These are phyloP conservation scores for Polydrusus tereticollis DNA, from an alignment of 2,888 invertebrate genomes.

Conservation along the genomic window DNA sequence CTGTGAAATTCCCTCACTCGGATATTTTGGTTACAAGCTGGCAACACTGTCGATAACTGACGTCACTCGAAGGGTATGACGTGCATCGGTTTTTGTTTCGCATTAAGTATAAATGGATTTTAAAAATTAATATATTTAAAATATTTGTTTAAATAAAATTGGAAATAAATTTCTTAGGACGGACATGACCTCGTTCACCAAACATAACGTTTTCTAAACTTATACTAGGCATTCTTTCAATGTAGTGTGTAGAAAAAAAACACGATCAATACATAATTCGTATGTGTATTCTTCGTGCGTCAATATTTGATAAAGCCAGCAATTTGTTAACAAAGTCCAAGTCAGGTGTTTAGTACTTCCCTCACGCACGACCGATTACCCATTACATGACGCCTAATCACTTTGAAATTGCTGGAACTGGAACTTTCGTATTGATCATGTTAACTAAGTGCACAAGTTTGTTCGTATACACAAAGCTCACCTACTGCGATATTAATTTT, in stretches of 20 bases:
- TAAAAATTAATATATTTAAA: too few species aligned
- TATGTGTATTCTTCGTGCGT: slow-evolving; percentile 9
- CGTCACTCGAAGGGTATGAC: too few species aligned
- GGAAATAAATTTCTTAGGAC: too few species aligned
- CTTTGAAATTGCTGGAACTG: slow-evolving; percentile 40
- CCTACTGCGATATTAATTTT: slow-evolving; percentile 23
- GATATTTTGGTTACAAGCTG: too few species aligned
- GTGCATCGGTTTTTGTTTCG: too few species aligned
- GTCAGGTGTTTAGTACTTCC: slow-evolving; percentile 31
- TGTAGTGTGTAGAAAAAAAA: not conserved
- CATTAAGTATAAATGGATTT: too few species aligned
- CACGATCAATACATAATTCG: not conserved
- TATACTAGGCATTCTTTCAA: too few species aligned
- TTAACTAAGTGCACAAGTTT: slow-evolving; percentile 28
- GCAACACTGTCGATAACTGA: too few species aligned
- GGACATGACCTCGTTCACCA: too few species aligned
- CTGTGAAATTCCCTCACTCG: too few species aligned
- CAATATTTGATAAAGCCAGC: slow-evolving; percentile 15
- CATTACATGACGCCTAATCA: slow-evolving; percentile 42
- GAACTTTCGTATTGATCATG: slow-evolving; percentile 38
- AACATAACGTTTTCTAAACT: too few species aligned
- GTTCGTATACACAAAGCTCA: slow-evolving; percentile 30
- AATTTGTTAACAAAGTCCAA: slow-evolving; percentile 29
- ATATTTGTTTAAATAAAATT: too few species aligned
- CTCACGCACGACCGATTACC: slow-evolving; percentile 34